phyloP scores from a whole-genome alignment of 2,888 invertebrate species.

The Lycophotia porphyrea region DNA sequence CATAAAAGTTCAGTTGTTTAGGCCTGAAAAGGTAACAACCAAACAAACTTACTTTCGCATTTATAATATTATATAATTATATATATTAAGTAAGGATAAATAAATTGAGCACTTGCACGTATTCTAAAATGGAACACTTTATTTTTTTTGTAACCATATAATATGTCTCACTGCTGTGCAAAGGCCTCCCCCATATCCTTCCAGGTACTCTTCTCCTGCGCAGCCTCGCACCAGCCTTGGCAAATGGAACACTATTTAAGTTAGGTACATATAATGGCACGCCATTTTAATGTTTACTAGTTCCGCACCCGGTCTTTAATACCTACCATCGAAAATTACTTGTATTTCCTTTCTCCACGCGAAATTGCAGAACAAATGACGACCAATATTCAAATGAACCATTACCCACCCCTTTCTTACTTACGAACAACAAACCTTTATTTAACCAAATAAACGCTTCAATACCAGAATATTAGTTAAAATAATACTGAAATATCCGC shows the following conservation, averaged over 20 bases:
- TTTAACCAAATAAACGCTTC: constrained; percentile 11
- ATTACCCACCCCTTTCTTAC: constrained; percentile 9
- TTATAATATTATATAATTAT: no score
- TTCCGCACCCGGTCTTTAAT: not conserved
- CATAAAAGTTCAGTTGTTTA: no score
- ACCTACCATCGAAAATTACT: constrained; percentile 15
- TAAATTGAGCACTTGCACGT: not conserved
- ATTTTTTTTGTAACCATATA: no score
- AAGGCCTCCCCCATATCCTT: no score
- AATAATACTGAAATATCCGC: constrained; percentile 46
- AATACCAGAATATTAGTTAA: constrained; percentile 4
- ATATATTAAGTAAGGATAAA: no score
- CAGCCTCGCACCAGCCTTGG: no score
- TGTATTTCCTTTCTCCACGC: constrained; percentile 1
- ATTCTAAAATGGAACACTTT: not conserved
- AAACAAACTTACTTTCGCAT: no score
- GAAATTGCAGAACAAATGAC: constrained; percentile 16
- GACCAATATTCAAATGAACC: constrained; percentile 15
- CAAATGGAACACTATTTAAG: not conserved
- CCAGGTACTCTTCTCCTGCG: no score
- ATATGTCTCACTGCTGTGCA: no score
- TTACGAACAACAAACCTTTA: not conserved
- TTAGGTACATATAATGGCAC: not conserved
- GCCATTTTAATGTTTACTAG: not conserved
- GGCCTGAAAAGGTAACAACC: no score